Conservation (phyloP, 2,113 vertebrate species). For the Lasiurus cinereus region DNA sequence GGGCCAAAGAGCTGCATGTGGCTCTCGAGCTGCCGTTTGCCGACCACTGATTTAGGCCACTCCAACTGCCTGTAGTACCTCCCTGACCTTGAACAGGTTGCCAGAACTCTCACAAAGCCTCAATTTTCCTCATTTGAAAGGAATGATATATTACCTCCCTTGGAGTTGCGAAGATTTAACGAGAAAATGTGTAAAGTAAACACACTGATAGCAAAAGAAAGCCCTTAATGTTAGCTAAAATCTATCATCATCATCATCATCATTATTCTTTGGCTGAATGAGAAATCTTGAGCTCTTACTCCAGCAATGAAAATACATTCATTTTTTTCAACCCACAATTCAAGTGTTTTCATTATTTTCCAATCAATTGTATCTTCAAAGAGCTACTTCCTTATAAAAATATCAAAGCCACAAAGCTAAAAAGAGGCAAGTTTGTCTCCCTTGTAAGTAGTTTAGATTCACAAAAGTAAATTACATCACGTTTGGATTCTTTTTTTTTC, state of each 20-base stretch:
- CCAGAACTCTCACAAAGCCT: neutral
- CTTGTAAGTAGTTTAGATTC: slow-evolving; percentile 49
- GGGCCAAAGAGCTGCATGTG: too few species aligned
- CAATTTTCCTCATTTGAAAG: slow-evolving; percentile 34
- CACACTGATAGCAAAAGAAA: neutral
- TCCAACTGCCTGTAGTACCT: neutral
- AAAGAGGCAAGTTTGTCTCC: neutral
- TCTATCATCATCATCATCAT: neutral
- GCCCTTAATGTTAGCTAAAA: neutral
- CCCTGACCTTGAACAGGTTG: neutral
- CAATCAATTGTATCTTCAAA: slow-evolving; percentile 54
- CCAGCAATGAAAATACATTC: slow-evolving; percentile 25
- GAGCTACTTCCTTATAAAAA: slow-evolving; percentile 58
- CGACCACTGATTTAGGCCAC: neutral
- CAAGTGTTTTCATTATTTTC: slow-evolving; percentile 61
- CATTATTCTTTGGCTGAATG: neutral
- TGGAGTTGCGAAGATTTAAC: neutral
- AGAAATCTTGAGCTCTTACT: slow-evolving; percentile 34
- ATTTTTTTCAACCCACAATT: slow-evolving; percentile 44
- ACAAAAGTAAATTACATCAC: slow-evolving; percentile 41
- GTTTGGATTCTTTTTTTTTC: slow-evolving; percentile 37
- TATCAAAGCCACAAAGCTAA: slow-evolving; percentile 29
- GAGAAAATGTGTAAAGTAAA: slow-evolving; percentile 25
- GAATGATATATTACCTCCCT: neutral
- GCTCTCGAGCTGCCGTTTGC: too few species aligned